Evolutionary conservation across 2,113 vertebrate genomes (phyloP).

Genomic region (Diphyllodes magnificus): DNA sequence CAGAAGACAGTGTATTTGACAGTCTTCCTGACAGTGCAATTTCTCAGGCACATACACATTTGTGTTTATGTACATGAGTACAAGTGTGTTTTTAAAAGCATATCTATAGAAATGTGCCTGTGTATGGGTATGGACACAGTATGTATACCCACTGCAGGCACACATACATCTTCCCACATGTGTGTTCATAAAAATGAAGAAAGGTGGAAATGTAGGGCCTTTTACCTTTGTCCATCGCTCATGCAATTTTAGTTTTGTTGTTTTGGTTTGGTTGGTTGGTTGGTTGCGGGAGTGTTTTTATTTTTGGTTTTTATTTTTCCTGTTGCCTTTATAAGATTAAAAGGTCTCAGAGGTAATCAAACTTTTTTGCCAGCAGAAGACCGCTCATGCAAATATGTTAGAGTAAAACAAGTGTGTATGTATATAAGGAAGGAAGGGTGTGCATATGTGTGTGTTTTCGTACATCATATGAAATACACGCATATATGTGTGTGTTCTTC

Average conservation of each 20-base stretch:
- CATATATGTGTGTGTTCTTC: neutral
- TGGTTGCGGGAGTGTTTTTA: neutral
- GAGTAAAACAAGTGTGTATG: neutral
- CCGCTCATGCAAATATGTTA: neutral
- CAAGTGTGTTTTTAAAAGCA: neutral
- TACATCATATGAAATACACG: neutral
- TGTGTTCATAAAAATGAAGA: neutral
- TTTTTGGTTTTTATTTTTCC: neutral
- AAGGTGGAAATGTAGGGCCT: neutral
- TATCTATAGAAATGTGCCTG: neutral
- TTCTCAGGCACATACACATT: neutral
- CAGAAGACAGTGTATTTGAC: neutral
- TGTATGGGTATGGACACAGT: neutral
- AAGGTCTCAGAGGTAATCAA: neutral
- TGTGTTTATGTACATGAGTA: neutral
- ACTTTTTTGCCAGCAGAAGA: neutral
- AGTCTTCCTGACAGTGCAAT: neutral
- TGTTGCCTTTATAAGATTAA: neutral
- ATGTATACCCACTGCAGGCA: neutral
- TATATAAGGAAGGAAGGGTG: neutral
- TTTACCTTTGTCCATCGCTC: neutral
- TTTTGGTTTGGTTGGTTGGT: neutral
- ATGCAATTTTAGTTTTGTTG: neutral
- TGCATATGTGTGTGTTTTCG: neutral
- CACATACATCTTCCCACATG: neutral